Percentiles rank a stretch among this genome's conserved stretches.
phyloP scores from a whole-genome alignment of 2,888 invertebrate genomes.

The Pristionchus exspectatus region DNA sequence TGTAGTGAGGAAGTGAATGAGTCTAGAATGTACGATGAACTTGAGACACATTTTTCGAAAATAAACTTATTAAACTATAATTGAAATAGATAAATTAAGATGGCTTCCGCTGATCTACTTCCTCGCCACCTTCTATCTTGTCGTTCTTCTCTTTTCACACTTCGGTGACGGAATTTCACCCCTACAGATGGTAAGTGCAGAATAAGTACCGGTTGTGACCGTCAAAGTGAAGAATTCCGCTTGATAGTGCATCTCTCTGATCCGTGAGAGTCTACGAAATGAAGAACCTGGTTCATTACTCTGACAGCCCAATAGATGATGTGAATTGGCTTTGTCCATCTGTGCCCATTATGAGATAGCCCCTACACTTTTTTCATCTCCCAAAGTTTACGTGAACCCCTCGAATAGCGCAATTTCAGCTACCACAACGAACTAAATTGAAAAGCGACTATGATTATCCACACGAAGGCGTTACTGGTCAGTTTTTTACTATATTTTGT shows the following conservation, averaged over 20 bases:
- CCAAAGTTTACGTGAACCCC: too few species aligned
- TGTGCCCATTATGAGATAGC: too few species aligned
- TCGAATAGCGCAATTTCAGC: not conserved
- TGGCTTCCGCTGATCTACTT: slow-evolving; percentile 12
- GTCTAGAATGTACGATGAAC: not conserved
- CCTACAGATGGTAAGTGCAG: not conserved
- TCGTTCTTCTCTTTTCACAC: not conserved
- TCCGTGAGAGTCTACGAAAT: too few species aligned
- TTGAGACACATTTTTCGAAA: not conserved
- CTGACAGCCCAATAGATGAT: too few species aligned
- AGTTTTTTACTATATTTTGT: not conserved
- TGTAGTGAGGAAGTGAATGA: slow-evolving; percentile 3
- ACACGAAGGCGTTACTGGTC: not conserved
- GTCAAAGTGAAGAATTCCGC: too few species aligned
- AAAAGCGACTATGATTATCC: slow-evolving; percentile 45
- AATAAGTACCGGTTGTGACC: not conserved
- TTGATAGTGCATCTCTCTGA: too few species aligned
- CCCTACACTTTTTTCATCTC: too few species aligned
- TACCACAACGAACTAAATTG: not conserved
- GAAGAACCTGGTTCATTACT: too few species aligned
- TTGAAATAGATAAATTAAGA: not conserved
- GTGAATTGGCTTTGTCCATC: too few species aligned
- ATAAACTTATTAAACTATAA: not conserved
- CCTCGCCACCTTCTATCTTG: not conserved
- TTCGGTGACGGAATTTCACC: slow-evolving; percentile 16